Conservation (phyloP, 2,113 vertebrate species). For the Panthera tigris region DNA sequence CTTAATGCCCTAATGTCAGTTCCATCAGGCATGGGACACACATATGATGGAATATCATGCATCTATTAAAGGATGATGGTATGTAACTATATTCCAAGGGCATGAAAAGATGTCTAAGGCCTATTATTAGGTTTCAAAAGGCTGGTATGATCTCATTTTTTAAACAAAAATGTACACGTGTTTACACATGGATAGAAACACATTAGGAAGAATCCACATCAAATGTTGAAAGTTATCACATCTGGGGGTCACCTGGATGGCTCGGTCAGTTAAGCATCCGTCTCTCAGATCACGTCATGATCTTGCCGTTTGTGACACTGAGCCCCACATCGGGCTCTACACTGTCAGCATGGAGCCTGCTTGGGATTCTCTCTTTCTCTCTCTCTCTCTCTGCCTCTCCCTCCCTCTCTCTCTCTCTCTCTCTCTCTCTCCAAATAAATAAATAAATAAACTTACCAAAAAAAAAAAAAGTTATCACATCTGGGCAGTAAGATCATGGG, state of each 20-base stretch:
- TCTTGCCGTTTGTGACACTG: too few relatives aligned
- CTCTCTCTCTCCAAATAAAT: too few relatives aligned
- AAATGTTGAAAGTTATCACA: neutral
- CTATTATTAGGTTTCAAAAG: neutral
- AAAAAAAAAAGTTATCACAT: neutral
- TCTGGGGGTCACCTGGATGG: too few relatives aligned
- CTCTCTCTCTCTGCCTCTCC: too few relatives aligned
- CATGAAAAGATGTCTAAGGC: neutral
- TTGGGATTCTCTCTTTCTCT: too few relatives aligned
- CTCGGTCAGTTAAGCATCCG: too few relatives aligned
- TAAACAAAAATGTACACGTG: neutral
- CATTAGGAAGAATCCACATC: neutral
- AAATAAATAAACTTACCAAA: too few relatives aligned
- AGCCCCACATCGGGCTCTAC: too few relatives aligned
- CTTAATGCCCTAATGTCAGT: neutral
- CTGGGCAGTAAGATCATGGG: neutral
- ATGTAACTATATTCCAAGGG: neutral
- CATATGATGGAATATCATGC: neutral
- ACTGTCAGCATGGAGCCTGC: too few relatives aligned
- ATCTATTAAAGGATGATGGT: neutral
- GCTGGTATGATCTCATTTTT: neutral
- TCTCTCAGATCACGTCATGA: too few relatives aligned
- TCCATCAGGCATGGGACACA: neutral
- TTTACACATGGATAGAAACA: neutral
- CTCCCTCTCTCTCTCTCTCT: too few relatives aligned